phyloP scores from a whole-genome alignment of 2,888 invertebrate species.

The Agrochola macilenta region DNA sequence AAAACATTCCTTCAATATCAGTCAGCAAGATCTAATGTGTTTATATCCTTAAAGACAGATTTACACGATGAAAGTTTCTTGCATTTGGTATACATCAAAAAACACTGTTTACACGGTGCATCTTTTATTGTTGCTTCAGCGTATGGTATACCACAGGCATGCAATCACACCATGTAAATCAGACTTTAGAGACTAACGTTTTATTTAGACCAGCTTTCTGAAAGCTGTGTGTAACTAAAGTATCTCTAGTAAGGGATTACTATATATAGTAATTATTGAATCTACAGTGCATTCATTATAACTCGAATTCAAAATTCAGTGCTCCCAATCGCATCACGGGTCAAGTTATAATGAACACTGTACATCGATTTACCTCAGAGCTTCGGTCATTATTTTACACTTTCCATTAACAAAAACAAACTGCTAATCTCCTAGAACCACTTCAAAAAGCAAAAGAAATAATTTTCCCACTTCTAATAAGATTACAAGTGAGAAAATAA shows the following conservation, averaged over 20 bases:
- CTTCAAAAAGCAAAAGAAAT: slow-evolving; percentile 52
- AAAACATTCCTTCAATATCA: background rate
- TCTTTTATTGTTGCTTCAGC: background rate
- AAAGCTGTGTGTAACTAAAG: background rate
- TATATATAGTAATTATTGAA: too few relatives aligned
- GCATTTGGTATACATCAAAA: background rate
- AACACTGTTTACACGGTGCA: background rate
- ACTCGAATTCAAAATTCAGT: too few relatives aligned
- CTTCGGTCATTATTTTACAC: background rate
- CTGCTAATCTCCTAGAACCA: slow-evolving; percentile 57
- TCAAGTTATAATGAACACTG: too few relatives aligned
- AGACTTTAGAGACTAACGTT: background rate
- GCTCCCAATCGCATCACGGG: too few relatives aligned
- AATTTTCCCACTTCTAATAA: slow-evolving; percentile 58
- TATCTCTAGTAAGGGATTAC: too few relatives aligned
- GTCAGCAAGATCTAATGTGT: background rate
- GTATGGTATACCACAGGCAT: background rate
- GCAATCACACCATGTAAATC: background rate
- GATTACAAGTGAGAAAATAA: slow-evolving; percentile 51
- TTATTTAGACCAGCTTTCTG: background rate
- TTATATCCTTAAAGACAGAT: background rate
- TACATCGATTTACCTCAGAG: background rate
- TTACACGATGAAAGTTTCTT: too few relatives aligned
- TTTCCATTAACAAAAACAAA: slow-evolving; percentile 15
- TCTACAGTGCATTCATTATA: too few relatives aligned